Evolutionary conservation across 1,140 invertebrate genomes (phyloP).

Genomic region (Drosophila yakuba): DNA sequence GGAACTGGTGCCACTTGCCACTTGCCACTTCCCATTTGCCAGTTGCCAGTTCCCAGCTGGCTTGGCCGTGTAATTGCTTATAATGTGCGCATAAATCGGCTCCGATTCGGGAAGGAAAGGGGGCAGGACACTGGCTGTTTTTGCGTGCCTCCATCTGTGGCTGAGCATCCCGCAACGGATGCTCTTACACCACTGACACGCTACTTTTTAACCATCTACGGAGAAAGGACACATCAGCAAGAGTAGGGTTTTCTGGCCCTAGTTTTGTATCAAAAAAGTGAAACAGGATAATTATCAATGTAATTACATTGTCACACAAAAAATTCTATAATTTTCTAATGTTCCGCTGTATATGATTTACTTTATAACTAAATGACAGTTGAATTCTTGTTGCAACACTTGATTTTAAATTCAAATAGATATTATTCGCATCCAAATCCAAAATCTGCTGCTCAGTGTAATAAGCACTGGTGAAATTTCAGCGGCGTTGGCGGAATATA

Average conservation of each 20-base stretch:
- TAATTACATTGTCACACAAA: too few species aligned
- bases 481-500: constrained; percentile 46
- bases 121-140: constrained; percentile 8
- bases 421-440: not conserved
- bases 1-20: constrained; percentile 21
- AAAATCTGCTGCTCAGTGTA: constrained; percentile 31
- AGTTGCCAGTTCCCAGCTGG: constrained; percentile 25
- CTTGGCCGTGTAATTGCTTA: constrained; percentile 65
- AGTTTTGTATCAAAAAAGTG: too few species aligned
- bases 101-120: not conserved
- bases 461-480: constrained; percentile 8
- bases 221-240: constrained; percentile 29
- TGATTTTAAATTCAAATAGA: too few species aligned
- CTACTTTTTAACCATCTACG: constrained; percentile 1
- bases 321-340: too few species aligned
- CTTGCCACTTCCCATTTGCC: constrained; percentile 14
- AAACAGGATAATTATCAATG: too few species aligned
- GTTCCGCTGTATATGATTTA: too few species aligned
- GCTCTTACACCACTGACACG: constrained; percentile 28
- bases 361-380: too few species aligned
- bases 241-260: not conserved
- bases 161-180: constrained; percentile 20
- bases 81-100: constrained; percentile 73
- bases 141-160: constrained; percentile 9
- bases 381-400: too few species aligned